Base-by-base conservation (phyloP, 2,113 vertebrate genomes). In the Zingel zingel region DNA sequence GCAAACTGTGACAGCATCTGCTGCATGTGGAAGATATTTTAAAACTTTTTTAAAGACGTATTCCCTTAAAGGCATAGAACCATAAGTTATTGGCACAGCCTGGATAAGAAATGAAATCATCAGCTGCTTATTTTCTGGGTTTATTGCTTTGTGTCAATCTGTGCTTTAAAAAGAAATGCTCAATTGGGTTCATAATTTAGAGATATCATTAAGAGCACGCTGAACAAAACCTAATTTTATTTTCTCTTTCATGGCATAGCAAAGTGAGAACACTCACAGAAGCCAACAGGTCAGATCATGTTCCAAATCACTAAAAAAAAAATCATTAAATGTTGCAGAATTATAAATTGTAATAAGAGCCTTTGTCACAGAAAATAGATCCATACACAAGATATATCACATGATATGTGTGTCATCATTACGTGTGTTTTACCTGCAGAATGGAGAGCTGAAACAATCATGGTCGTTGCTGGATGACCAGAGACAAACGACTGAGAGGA, bases 401-500 rank as follows among this genome's bases (percentile, higher is more conserved):
- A 9, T 8, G 18, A 1, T 39, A 1, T 14, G 21, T 36, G 50
- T 39, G 21, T n/a, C 4, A 12, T n/a, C 6, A 12, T 19, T 30
- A 3, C 36, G 19, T 48, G 77, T 19, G 25, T 3, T 84, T 90
- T 74, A 95, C 95, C 94, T 88, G 82, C 10, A 51, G 94, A 84
- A 57, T 94, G 97, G 71, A 99, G 94, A 0, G 97, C 95, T 70
- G 98, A 99, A 89, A 99, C 97, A 86, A 99, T 99, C 97, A 99
- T 99, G 87, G 96, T 96, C n/a, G 96, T 94, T 19, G 97, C 96
- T 18, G 94, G 94, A 82, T 96, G 95, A 87, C 97, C 97, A 8
- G 97, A 96, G 87, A 99, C 97, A 84, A 98, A 97, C 1, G 97
- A 97, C 87, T 98, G 97, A 83, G 97, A 97, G 77, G 97, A 98